phyloP scores from a whole-genome alignment of 2,113 vertebrate species.

The Entelurus aequoreus region DNA sequence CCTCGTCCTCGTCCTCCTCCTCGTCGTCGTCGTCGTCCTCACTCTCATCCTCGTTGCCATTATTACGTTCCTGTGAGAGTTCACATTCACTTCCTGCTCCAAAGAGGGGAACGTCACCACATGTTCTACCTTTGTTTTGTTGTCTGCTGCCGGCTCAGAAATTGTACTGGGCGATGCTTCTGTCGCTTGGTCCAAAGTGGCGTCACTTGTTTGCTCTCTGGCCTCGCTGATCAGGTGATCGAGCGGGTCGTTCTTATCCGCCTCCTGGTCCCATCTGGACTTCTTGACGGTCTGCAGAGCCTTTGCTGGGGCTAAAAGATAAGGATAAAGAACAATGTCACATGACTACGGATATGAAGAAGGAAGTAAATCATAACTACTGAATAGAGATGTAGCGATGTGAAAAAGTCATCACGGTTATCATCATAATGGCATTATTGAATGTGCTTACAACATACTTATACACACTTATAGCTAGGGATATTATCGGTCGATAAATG shows the following conservation, averaged over 20 bases:
- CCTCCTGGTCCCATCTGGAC: conserved; percentile 85
- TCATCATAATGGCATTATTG: too few species aligned
- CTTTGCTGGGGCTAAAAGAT: conserved; percentile 35
- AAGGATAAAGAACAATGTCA: background rate
- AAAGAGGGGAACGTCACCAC: background rate
- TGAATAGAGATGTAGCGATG: too few species aligned
- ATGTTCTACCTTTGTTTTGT: conserved; percentile 19
- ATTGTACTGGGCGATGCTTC: too few species aligned
- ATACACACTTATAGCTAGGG: too few species aligned
- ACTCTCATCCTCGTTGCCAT: background rate
- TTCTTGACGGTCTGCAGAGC: conserved; percentile 73
- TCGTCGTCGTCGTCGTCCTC: background rate
- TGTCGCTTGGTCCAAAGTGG: conserved; percentile 38
- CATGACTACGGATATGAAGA: background rate
- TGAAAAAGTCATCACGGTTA: too few species aligned
- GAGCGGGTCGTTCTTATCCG: conserved; percentile 65
- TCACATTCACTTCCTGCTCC: background rate
- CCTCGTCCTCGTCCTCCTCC: conserved; percentile 3
- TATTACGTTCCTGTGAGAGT: conserved; percentile 9
- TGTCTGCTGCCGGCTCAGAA: background rate
- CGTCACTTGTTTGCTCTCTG: conserved; percentile 59
- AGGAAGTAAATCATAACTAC: background rate
- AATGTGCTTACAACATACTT: too few species aligned
- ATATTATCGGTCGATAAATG: too few species aligned
- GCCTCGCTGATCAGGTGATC: conserved; percentile 75